Evolutionary conservation across 2,113 vertebrate species (phyloP).

Genomic region (Gulo gulo): DNA sequence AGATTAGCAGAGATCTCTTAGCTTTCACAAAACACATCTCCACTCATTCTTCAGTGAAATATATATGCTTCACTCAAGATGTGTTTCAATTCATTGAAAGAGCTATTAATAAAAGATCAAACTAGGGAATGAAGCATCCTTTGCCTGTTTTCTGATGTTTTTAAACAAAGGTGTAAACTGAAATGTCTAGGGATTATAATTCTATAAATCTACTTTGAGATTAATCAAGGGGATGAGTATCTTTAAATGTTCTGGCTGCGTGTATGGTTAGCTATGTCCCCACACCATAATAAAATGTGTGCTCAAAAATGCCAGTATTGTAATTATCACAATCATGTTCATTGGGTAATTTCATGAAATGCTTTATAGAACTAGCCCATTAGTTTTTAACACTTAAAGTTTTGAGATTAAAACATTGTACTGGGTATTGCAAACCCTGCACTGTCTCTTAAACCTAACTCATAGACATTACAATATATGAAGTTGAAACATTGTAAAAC

Average conservation of each 20-base stretch:
- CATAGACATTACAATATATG: not conserved
- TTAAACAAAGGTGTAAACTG: not conserved
- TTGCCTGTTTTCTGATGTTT: not conserved
- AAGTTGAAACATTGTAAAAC: not conserved
- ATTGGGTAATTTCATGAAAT: not conserved
- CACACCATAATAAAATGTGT: not conserved
- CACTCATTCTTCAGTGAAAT: not conserved
- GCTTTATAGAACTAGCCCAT: not conserved
- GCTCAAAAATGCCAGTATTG: not conserved
- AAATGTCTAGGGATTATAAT: not conserved
- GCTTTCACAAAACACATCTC: not conserved
- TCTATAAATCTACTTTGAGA: not conserved
- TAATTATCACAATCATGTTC: accelerated
- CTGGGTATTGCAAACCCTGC: accelerated
- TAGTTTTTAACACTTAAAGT: not conserved
- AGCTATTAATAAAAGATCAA: not conserved
- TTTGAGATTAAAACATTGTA: not conserved
- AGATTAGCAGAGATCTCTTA: not conserved
- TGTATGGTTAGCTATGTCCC: not conserved
- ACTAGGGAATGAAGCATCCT: not conserved
- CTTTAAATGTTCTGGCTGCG: not conserved
- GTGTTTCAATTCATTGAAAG: not conserved
- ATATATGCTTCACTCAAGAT: not conserved
- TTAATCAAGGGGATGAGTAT: not conserved
- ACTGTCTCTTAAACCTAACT: not conserved